Evolutionary conservation across 2,888 invertebrate species (phyloP), one percentile per base, ranked within the genome.

Genomic region (Tenthredo scrophulariae): DNA sequence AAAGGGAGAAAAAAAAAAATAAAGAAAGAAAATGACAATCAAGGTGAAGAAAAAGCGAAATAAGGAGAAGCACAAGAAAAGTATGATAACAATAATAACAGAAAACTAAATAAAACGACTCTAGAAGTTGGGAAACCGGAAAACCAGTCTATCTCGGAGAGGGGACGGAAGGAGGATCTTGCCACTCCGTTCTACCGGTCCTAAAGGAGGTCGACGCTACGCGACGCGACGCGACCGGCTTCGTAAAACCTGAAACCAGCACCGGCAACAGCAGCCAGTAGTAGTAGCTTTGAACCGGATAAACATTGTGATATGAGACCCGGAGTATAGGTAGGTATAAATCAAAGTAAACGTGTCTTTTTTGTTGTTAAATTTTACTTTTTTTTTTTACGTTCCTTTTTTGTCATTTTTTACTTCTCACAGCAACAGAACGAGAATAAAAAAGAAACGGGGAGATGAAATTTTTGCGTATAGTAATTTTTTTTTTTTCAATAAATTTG

Each of bases 161-260:
- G 62, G 62, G 62, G 33, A 13, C 37, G 37, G 80, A 33, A 62
- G 50, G 80, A 80, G 80, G 77, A 77, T 54, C 77, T 77, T 54
- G 79, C 22, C 33, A 37, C 54, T 54, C n/a, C 33, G 54, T 88
- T 91, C 89, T 91, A 91, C 91, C 90, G 90, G 91, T 92, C 92
- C 91, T 90, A 92, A 92, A 92, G 91, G 92, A 92, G 92, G 92
- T 92, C 92, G 91, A 22, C 37, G 29, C 26, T 33, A 50, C 37
- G 29, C 26, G 54, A 50, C 37, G 29, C 26, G 54, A 50, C 9
- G 18, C 77, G 62, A 90, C 91, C 91, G 86, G 91, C 90, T 91
- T 87, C 89, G 88, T 77, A 77, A 50, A 75, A 33, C 77, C 77
- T 77, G 50, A 29, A 54, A 29, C 46, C 40, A 18, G 37, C 37